Evolutionary conservation across 2,797 vertebrate species (phyloP), one percentile per base, ranked within the genome.

Genomic region (Dendrocincla tyrannina): DNA sequence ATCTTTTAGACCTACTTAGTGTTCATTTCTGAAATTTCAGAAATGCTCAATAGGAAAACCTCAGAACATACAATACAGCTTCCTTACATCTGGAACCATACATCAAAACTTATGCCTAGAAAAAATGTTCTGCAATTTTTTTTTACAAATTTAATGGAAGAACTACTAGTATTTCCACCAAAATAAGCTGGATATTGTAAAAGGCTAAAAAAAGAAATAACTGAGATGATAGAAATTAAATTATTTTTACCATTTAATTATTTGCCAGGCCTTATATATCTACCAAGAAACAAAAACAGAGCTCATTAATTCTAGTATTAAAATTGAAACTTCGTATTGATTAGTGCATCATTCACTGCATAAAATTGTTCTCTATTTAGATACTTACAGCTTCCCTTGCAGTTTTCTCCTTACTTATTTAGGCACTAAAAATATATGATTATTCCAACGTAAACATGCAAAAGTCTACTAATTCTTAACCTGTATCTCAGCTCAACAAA

Each of bases 21-120:
- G 94, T 91, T 97, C 88, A 53, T 85, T 95, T 96, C 97, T 97
- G 93, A 96, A 97, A 95, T 96, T 98, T 98, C 96, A 98, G 94
- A 97, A 98, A 97, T 93, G 91, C 88, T 97, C 91, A 78, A 85
- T 93, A 92, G 94, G 76, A 93, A 97, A 97, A 91, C 94, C 95
- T 98, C 94, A 89, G 77, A 96, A 95, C 78, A 91, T 82, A 76
- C 84, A 91, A 80, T 74, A 74, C 64, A 90, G 75, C 62, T 96
- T 97, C 90, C 78, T 94, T 89, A 89, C 97, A 98, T 98, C 96
- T 98, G 97, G 95, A 97, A 52, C 28, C 46, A 82, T 96, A 90
- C 39, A 96, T 97, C 93, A 97, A 93, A 96, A 94, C 67, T 72
- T 56, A 47, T 46, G 58, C 83, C 77, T 88, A 73, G 63, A 94